Evolutionary conservation across 2,797 vertebrate species (phyloP), one percentile per base, ranked within the genome.

Genomic region (Syndactyla subalaris): DNA sequence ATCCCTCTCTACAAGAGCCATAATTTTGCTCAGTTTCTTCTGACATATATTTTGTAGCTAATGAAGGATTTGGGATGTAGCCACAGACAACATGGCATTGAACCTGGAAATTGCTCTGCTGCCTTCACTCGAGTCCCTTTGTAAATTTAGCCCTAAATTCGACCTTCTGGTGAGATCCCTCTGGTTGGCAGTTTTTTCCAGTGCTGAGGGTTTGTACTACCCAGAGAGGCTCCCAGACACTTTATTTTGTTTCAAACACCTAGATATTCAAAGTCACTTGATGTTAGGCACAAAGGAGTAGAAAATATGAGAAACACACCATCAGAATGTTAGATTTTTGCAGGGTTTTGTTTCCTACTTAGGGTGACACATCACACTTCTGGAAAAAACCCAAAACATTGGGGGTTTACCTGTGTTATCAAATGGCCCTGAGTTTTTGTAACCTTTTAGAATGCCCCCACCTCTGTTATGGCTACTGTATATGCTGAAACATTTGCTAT

Each of bases 41-140:
- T 91, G 88, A 71, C 82, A 45, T 46, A 12, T 57, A 72, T 91
- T 92, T 93, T 89, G 68, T 75, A 78, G 59, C 73, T 95, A 80
- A 78, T 81, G 85, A 85, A 93, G n/a, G 75, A 72, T 78, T 87
- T 96, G 78, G 16, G 62, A 52, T 78, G 89, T 89, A 91, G 77
- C 85, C 70, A 62, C 51, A 38, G 18, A 54, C 75, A 83, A 34
- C 29, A 15, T 24, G 81, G 36, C 92, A 85, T 43, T 95, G 91
- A 93, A 92, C n/a, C 30, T 97, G 48, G 36, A 95, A 97, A 96
- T 83, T 91, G 24, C 57, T 95, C 41, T 79, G 39, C 55, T 71
- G 41, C 85, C 65, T 82, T 85, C 76, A 30, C 70, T 76, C 2
- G 2, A 82, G 17, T 55, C 19, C 45, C 49, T 88, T 68, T 80